These are phyloP conservation scores for Meloidogyne hapla DNA, from an alignment of 1,140 invertebrate genomes.

Conservation along the genomic window DNA sequence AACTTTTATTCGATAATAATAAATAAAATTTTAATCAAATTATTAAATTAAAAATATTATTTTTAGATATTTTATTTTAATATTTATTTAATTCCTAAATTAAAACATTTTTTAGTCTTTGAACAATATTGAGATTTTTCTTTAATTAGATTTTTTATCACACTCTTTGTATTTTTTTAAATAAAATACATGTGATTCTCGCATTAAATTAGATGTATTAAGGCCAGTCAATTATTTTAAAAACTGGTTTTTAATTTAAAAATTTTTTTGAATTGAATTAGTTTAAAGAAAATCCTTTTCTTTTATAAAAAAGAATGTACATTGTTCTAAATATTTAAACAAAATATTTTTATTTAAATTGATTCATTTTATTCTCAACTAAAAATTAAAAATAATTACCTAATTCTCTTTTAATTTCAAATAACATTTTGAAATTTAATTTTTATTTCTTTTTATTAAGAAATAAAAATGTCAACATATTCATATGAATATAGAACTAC, in stretches of 20 bases:
- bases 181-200: background rate
- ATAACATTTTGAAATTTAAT: background rate
- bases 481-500: background rate
- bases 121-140: background rate
- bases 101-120: background rate
- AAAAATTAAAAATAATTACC: background rate
- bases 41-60: background rate
- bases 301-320: background rate
- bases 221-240: background rate
- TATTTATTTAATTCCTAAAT: background rate
- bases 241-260: background rate
- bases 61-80: background rate
- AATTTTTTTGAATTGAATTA: background rate
- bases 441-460: background rate
- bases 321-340: too few relatives aligned
- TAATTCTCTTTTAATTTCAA: background rate
- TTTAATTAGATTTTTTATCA: background rate
- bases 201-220: background rate
- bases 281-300: background rate
- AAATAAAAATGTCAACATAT: slow-evolving; percentile 4
- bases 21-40: too few relatives aligned
- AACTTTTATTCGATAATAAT: too few relatives aligned
- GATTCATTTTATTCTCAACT: background rate
- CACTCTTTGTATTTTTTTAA: background rate
- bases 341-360: too few relatives aligned